Evolutionary conservation across 2,888 invertebrate species (phyloP).

Genomic region (Nomada flava): DNA sequence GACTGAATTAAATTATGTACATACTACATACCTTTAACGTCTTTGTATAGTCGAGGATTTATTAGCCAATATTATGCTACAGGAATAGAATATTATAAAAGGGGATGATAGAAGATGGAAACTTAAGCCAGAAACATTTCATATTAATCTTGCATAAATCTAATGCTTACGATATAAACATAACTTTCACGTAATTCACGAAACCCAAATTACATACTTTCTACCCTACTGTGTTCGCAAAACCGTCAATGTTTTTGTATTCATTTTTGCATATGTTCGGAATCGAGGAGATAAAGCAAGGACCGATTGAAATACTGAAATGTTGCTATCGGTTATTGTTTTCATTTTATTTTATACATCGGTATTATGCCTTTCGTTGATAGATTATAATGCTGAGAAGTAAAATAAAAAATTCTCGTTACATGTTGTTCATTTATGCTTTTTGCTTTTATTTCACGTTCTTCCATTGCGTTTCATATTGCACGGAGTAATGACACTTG

Average conservation of each 20-base stretch:
- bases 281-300: not conserved
- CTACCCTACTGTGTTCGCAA: not conserved
- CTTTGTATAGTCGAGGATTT: not conserved
- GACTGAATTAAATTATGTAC: no score
- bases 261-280: not conserved
- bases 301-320: not conserved
- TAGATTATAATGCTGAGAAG: no score
- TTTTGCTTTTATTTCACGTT: not conserved
- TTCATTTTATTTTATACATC: not conserved
- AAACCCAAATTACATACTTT: not conserved
- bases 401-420: no score
- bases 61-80: not conserved
- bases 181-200: not conserved
- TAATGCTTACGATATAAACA: not conserved
- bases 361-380: no score
- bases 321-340: no score
- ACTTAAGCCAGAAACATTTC: not conserved
- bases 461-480: not conserved
- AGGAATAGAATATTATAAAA: not conserved
- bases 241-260: not conserved
- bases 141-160: no score
- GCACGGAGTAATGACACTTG: not conserved
- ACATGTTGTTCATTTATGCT: not conserved
- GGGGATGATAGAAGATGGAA: not conserved
- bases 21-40: no score